Evolutionary conservation across 2,888 invertebrate genomes (phyloP).

Genomic region (Syrista parreyssii): DNA sequence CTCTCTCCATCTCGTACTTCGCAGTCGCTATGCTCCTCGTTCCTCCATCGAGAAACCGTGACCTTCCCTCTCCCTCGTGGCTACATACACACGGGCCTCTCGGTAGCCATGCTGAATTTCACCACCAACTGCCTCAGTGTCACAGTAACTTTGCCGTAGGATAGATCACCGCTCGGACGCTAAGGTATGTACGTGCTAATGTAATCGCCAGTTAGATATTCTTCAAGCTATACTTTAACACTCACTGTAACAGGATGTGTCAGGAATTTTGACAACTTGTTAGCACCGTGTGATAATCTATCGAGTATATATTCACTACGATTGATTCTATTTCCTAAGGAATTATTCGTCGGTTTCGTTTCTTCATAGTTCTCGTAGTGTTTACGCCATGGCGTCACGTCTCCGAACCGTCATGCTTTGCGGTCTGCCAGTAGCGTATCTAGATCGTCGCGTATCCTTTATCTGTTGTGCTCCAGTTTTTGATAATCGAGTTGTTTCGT

Average conservation of each 20-base stretch:
- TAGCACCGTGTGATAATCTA: background rate
- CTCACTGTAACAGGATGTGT: background rate
- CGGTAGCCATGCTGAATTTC: constrained; percentile 39
- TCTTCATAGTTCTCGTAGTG: background rate
- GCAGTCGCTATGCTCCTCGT: background rate
- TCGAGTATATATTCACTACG: background rate
- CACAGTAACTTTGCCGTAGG: constrained; percentile 40
- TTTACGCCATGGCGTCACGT: background rate
- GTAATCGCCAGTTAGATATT: background rate
- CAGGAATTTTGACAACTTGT: background rate
- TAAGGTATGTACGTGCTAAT: background rate
- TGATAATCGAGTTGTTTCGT: background rate
- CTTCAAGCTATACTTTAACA: background rate
- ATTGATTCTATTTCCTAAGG: background rate
- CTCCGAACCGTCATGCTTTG: background rate
- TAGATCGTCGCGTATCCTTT: background rate
- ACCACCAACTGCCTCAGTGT: constrained; percentile 44
- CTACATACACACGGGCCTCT: constrained; percentile 14
- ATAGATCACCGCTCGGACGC: constrained; percentile 30
- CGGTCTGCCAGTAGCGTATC: background rate
- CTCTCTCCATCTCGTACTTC: constrained; percentile 8
- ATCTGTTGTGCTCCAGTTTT: background rate
- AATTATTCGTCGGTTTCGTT: background rate
- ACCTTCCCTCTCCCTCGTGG: constrained; percentile 12
- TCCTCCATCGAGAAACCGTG: background rate